Base-by-base conservation (phyloP, 1,140 invertebrate species). In the Melipona quadrifasciata region DNA sequence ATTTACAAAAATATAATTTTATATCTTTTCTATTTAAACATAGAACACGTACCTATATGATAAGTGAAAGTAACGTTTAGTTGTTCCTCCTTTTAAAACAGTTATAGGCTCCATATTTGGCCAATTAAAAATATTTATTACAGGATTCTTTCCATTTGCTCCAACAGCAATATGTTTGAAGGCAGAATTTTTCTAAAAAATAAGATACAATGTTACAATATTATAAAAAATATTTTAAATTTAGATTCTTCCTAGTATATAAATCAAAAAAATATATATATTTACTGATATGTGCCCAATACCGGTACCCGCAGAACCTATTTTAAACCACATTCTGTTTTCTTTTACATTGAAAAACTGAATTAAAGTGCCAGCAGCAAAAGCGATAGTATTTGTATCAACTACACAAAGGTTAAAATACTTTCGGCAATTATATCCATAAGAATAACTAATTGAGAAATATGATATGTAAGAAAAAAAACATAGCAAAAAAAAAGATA, bases 81-180 rank as follows among this genome's bases (percentile, higher is more conserved):
- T 93, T 0, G 97, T 97, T n/a, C 98, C 98, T 79, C 96, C 96
- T 82, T 96, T 94, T 53, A 98, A 94, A 64, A 97, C 96, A 12
- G 96, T 95, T 64, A 97, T 95, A 14, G 98, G 96, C 81, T 97
- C 95, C 92, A 98, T 95, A 68, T 95, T 95, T 0, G 98, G 98
- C 96, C 97, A 98, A 76, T 97, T 96, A 91, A 98, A 98, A 51
- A 99, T 96, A 39, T 98, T 96, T 86, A 99, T 97, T 51, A 97
- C 95, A 0, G 98, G 98, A 58, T 94, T 89, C 21, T 85, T 64
- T n/a, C 96, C 96, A 91, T 96, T 96, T 88, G 97, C 96, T 21
- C 96, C 97, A n/a, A 98, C 96, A 21, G 97, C 98, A 90, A 98
- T 96, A 84, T 97, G 97, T 81, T 96, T 93, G 68, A 94, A 94